Base-by-base conservation (phyloP, 2,113 vertebrate genomes). In the Passer domesticus region DNA sequence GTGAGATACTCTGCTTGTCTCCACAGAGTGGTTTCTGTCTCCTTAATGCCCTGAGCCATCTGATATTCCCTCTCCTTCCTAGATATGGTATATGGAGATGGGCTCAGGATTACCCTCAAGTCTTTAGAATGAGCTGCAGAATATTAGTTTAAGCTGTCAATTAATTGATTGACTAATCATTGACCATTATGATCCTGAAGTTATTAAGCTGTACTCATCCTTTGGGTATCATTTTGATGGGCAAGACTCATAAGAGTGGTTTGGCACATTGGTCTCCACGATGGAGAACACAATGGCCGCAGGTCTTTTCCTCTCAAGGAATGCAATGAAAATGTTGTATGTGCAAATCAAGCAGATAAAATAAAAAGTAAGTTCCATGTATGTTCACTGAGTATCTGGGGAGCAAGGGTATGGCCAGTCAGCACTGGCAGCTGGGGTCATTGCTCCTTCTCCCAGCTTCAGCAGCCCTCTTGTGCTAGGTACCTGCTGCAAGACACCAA, bases 231-330 rank as follows among this genome's bases (percentile, higher is more conserved):
- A 55, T 28, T 87, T 69, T 31, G 18, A 46, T 15, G 33, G 16
- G 47, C 35, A 52, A 39, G 30, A 14, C 27, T 87, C 3, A 1
- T 24, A 52, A 24, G 24, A 84, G n/a, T 19, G 6, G 2, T 83
- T 56, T 46, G 70, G 31, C 22, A 69, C 25, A 66, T 49, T 2
- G 1, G 2, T 60, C 28, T 69, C n/a, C 24, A 18, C 0, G 0
- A 6, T 62, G 55, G 30, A 88, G 27, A 80, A 10, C 0, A 0
- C 19, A 62, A 11, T 9, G 19, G 68, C 6, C 35, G 28, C 6
- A 12, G 21, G 27, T 21, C 25, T 27, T 11, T 58, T 73, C 15
- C 15, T 41, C 50, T 35, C 22, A 49, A 83, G 33, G 23, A 83
- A 56, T 21, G 10, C 18, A 67, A 52, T 59, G n/a, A 39, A 69